Evolutionary conservation across 2,888 invertebrate species (phyloP).

Genomic region (Cryptus viduatorius): DNA sequence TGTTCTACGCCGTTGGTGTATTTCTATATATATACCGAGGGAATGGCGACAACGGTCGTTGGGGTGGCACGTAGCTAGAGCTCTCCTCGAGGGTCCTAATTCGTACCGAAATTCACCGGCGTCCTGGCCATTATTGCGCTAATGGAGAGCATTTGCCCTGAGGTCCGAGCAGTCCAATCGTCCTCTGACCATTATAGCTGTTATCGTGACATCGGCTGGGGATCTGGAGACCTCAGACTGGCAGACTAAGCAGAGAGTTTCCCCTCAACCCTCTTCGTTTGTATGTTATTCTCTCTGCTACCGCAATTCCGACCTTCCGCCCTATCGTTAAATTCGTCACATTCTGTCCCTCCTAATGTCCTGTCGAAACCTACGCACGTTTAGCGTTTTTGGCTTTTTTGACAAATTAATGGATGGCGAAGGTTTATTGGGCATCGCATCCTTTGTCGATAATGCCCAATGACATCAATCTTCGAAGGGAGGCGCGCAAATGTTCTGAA

Average conservation of each 20-base stretch:
- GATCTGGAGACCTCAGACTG: constrained; percentile 45
- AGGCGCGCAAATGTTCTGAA: not conserved
- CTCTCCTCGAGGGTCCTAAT: constrained; percentile 68
- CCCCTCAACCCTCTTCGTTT: constrained; percentile 25
- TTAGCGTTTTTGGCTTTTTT: not conserved
- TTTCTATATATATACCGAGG: constrained; percentile 1
- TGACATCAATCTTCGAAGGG: constrained; percentile 1
- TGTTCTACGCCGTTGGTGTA: not conserved
- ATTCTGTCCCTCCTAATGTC: constrained; percentile 1
- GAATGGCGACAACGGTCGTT: not conserved
- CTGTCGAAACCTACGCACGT: not conserved
- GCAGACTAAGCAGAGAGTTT: constrained; percentile 1
- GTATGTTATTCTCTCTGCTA: not conserved
- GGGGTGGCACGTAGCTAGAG: constrained; percentile 35
- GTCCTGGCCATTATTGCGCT: constrained; percentile 73
- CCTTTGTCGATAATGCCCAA: not conserved
- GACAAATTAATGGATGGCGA: constrained; percentile 8
- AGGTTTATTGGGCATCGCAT: not conserved
- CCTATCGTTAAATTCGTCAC: constrained; percentile 32
- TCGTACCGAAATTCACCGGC: constrained; percentile 70
- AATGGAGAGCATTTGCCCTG: constrained; percentile 74
- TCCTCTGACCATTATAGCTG: constrained; percentile 66
- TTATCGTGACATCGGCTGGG: constrained; percentile 68
- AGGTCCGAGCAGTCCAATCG: constrained; percentile 66
- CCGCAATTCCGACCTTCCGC: constrained; percentile 2